These are phyloP conservation scores for Sula dactylatra DNA, from an alignment of 2,113 vertebrate genomes.

Conservation along the genomic window DNA sequence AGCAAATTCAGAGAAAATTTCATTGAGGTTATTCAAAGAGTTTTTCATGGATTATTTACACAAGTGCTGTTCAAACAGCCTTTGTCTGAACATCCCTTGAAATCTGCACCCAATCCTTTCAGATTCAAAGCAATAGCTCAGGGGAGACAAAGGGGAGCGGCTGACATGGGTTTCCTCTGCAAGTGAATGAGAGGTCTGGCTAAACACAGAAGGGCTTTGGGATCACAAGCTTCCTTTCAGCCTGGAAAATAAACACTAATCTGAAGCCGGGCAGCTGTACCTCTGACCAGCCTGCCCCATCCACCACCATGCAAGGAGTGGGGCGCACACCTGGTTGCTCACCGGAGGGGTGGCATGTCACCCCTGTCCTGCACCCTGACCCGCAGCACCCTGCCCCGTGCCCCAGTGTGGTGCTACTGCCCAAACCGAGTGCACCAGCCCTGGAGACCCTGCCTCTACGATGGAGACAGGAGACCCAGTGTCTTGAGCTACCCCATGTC, in stretches of 20 bases:
- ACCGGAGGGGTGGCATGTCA: rapidly evolving
- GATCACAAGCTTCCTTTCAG: conserved; percentile 53
- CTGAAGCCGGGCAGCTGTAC: conserved; percentile 30
- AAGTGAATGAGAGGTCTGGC: conserved; percentile 43
- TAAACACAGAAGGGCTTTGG: conserved; percentile 51
- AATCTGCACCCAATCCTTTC: conserved; percentile 62
- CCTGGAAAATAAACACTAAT: conserved; percentile 52
- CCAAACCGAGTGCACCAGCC: rapidly evolving
- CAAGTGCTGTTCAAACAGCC: conserved; percentile 50
- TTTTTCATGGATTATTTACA: conserved; percentile 48
- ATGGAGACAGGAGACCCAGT: background rate
- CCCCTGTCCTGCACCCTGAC: background rate
- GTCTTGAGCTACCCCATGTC: background rate
- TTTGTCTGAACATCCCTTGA: conserved; percentile 52
- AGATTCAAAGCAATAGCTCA: conserved; percentile 44
- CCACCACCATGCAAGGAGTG: rapidly evolving
- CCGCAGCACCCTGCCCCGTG: background rate
- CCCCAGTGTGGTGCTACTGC: background rate
- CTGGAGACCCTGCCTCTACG: rapidly evolving
- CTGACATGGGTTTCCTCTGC: conserved; percentile 50
- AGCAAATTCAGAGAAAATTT: conserved; percentile 58
- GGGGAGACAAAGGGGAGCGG: conserved; percentile 35
- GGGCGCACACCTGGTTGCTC: background rate
- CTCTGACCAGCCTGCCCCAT: background rate
- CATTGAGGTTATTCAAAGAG: conserved; percentile 51